Percentiles rank a stretch among this genome's conserved stretches.
Conservation (phyloP, 2,797 vertebrate species). For the Myotis daubentonii region DNA sequence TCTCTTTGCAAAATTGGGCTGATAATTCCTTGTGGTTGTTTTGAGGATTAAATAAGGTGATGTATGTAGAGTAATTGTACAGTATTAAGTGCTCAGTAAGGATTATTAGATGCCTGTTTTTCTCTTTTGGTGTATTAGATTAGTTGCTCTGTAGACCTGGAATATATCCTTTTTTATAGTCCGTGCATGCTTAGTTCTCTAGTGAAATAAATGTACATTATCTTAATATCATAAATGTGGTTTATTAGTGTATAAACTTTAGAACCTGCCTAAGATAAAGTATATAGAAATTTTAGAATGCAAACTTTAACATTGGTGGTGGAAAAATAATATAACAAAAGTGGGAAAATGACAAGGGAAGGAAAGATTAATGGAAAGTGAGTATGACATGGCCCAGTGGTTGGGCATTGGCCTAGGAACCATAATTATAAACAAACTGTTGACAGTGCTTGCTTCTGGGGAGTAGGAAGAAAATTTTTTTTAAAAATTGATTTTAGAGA, state of each 20-base stretch:
- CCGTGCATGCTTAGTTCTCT: background rate
- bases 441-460: background rate
- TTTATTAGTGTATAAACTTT: conserved; percentile 55
- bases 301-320: background rate
- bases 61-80: background rate
- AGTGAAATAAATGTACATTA: conserved; percentile 12
- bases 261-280: background rate
- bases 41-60: conserved; percentile 28
- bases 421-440: conserved; percentile 7
- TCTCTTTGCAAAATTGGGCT: conserved; percentile 45
- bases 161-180: conserved; percentile 34
- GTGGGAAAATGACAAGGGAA: background rate
- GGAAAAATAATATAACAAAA: conserved; percentile 31
- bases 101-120: background rate
- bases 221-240: background rate
- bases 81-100: conserved; percentile 34
- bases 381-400: background rate
- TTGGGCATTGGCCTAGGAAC: too few species aligned
- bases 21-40: conserved; percentile 16
- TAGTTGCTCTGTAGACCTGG: background rate
- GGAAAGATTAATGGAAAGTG: conserved; percentile 10
- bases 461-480: background rate
- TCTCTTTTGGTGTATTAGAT: background rate
- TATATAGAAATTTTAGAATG: background rate
- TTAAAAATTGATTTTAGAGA: background rate